Evolutionary conservation across 2,113 vertebrate genomes (phyloP), one percentile per base, ranked within the genome.

Genomic region (Pedetes capensis): DNA sequence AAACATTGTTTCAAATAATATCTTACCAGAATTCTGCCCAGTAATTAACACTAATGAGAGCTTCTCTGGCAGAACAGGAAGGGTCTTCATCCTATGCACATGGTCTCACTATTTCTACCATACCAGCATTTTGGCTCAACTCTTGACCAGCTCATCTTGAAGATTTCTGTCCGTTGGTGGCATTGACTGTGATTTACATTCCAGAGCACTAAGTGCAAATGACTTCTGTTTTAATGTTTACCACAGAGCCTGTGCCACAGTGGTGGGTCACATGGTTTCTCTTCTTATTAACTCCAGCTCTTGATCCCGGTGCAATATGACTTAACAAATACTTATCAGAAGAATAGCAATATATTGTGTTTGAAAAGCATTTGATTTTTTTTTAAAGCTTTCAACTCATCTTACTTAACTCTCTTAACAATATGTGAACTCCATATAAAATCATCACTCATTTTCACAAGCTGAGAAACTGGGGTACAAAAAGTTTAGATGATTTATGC

Each of bases 251-350:
- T 89, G 39, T 27, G 34, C 14, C 23, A 8, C 66, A 7, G 18
- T 22, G 2, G 27, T 51, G 78, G 42, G 66, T 49, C 37, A 37
- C 10, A 25, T 83, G 76, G 42, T 68, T 85, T 88, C 27, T 89
- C 1, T 72, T 92, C 89, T 92, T 82, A 81, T 86, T 92, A 95
- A 88, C 29, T 83, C 55, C 59, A 61, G 89, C 82, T 85, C 89
- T 89, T 71, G 44, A 91, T 91, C 79, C 32, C 44, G 76, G 27
- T 91, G 59, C 79, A 89, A 75, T 96, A 71, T 71, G 49, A 87
- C 39, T 95, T 94, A 83, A 93, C 66, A 96, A 96, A 94, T 93
- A 78, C 75, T 95, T 76, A 92, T 89, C 87, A 87, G 25, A 94
- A 95, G 25, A 94, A 89, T 84, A 96, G 84, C 71, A 92, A 92